Evolutionary conservation across 2,888 invertebrate species (phyloP).

Genomic region (Drosophila cracens): DNA sequence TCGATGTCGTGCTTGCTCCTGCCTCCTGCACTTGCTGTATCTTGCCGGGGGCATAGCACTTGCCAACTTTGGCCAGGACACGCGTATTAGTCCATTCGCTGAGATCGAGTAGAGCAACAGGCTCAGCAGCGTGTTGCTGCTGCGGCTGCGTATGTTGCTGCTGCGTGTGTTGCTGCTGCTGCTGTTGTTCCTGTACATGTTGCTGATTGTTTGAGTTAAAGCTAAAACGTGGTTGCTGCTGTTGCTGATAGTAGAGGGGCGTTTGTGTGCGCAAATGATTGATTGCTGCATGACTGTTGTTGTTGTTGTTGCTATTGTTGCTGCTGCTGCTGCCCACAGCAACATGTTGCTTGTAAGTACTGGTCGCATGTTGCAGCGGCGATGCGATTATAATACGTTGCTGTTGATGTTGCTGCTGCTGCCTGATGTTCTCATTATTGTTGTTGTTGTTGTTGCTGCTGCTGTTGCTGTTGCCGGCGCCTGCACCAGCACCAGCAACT

Average conservation of each 20-base stretch:
- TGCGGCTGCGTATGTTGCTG: conserved; percentile 58
- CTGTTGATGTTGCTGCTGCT: conserved; percentile 40
- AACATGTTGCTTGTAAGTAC: conserved; percentile 80
- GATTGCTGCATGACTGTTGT: conserved; percentile 52
- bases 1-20: background rate
- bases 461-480: conserved; percentile 69
- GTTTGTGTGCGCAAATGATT: conserved; percentile 69
- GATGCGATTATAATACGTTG: conserved; percentile 72
- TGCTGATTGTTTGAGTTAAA: conserved; percentile 78
- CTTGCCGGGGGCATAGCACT: conserved; percentile 94
- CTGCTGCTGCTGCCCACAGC: conserved; percentile 18
- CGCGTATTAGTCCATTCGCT: conserved; percentile 97
- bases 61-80: conserved; percentile 94
- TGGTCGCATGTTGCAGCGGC: conserved; percentile 68
- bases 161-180: conserved; percentile 54
- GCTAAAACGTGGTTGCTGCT: conserved; percentile 66
- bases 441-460: conserved; percentile 66
- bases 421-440: conserved; percentile 62
- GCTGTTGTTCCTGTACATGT: conserved; percentile 68
- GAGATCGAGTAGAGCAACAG: conserved; percentile 89
- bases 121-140: conserved; percentile 49
- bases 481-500: conserved; percentile 72
- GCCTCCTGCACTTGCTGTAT: conserved; percentile 90
- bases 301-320: conserved; percentile 36
- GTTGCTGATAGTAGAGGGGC: conserved; percentile 66